Evolutionary conservation across 2,113 vertebrate genomes (phyloP), one percentile per base, ranked within the genome.

Genomic region (Engystomops pustulosus): DNA sequence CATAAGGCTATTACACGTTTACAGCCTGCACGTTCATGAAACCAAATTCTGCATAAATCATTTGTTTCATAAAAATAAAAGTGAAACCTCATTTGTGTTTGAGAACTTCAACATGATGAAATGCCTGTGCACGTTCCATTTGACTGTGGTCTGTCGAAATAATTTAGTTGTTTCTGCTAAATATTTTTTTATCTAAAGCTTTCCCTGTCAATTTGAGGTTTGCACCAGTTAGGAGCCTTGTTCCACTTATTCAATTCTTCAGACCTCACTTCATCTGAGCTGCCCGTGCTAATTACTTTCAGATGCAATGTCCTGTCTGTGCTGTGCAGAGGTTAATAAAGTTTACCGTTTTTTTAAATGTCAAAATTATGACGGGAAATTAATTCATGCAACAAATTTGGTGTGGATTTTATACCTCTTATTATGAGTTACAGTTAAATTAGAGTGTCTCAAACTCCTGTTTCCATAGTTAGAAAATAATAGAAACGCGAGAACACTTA

Each of bases 1-100:
- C 27, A 41, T 23, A 15, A 20, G 6, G 20, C n/a, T 2, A 23
- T 38, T 77, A 41, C 11, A 6, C 75, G 25, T 78, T 38, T 79
- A 11, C 25, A 47, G 34, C 10, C 41, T 79, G 51, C 65, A 62
- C 38, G 15, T 65, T 55, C 53, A 65, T 20, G 18, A 20, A 32
- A n/a, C 78, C 51, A 49, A 68, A 80, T 34, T 51, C 18, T 18
- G 8, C 60, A 80, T 68, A 49, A 80, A 80, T 80, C 78, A 80
- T 80, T 68, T 80, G 60, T 80, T 53, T 69, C 45, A 69, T 69
- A 69, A 68, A n/a, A 68, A 45, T 67, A 12, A 44, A 69, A 45
- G 62, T 69, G n/a, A 69, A 80, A 11, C 62, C 62, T 80, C 44
- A 80, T 69, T 51, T 80, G 62, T 44, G 51, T 15, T 80, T 23